Evolutionary conservation across 2,888 invertebrate species (phyloP), one percentile per base, ranked within the genome.

Genomic region (Hanleya hanleyi): DNA sequence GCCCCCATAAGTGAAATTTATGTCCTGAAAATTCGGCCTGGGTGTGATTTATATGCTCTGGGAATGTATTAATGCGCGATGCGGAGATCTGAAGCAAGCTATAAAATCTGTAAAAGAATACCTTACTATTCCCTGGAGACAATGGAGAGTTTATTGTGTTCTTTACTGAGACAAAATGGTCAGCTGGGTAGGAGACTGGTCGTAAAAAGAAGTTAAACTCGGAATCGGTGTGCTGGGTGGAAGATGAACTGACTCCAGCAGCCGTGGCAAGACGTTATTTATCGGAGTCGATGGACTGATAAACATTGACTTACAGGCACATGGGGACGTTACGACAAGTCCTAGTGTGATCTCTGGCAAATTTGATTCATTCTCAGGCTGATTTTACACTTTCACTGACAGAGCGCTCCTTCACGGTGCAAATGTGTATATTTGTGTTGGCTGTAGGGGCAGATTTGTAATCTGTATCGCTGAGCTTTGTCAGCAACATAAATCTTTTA

Each of bases 301-400:
- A 57, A 57, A 57, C 33, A 32, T 9, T 57, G 61, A 57, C 61
- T 22, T 57, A 57, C 29, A 22, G 61, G 61, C 26, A 57, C 33
- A 26, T 29, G n/a, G 61, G 61, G 61, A 57, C 70, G 62, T 41
- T 64, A 12, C 65, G 76, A 73, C 77, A 76, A 73, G 70, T 69
- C 62, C 67, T 64, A 62, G 75, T 71, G 76, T 79, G 75, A 79
- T 79, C 77, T 76, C 75, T 73, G 72, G 70, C 73, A 76, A 77
- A 76, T 77, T 79, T 79, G 77, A 79, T 79, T 79, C 77, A 74
- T 76, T 77, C 71, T 69, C 75, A 76, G 71, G 73, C 72, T 75
- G 41, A 76, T 79, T 74, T 71, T 71, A 77, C 79, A 79, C 73
- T 65, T 37, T 32, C 41, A 36, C 51, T 74, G 79, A 77, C 77